Evolutionary conservation across 2,113 vertebrate species (phyloP), one percentile per base, ranked within the genome.

Genomic region (Podarcis raffonei): DNA sequence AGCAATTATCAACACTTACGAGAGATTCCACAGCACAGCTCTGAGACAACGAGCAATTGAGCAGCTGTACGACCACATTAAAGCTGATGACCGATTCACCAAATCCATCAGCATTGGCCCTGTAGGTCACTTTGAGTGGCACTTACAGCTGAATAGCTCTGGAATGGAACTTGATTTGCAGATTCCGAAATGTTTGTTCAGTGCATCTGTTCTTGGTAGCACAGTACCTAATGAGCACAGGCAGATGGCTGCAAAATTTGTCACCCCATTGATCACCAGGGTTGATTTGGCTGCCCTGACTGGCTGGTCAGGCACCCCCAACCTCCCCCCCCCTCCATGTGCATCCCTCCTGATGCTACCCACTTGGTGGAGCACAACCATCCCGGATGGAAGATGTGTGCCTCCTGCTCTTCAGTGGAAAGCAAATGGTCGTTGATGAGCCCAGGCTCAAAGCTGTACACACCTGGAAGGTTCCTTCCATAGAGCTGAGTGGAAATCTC

Each of bases 31-130:
- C 92, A 98, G 96, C 86, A 53, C 91, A 5, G 57, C 69, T 0
- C 94, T 99, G 89, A 97, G 99, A 89, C 95, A 94, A 42, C 90
- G 88, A 88, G 98, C 98, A 0, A 1, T 97, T 27, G 87, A 91
- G 30, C 97, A 97, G 82, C 95, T 99, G 7, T 99, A 98, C 0
- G 97, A 99, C 53, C 99, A 99, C 95, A 97, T 99, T 81, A 90
- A 89, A 39, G 99, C 98, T 0, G 99, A 99, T 1, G 98, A 99
- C 92, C 95, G 96, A 81, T 99, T 99, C 96, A 98, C 98, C 30
- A 99, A 98, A 86, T 98, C 97, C 87, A 98, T 99, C 94, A 99
- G 98, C 95, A 98, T 99, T 0, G 99, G 99, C 13, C 99, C 98
- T 81, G 99, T 99, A 95, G 93, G 91, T 83, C 20, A 1, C 12